Evolutionary conservation across 2,888 invertebrate genomes (phyloP).

Genomic region (Cylloceria caligata): DNA sequence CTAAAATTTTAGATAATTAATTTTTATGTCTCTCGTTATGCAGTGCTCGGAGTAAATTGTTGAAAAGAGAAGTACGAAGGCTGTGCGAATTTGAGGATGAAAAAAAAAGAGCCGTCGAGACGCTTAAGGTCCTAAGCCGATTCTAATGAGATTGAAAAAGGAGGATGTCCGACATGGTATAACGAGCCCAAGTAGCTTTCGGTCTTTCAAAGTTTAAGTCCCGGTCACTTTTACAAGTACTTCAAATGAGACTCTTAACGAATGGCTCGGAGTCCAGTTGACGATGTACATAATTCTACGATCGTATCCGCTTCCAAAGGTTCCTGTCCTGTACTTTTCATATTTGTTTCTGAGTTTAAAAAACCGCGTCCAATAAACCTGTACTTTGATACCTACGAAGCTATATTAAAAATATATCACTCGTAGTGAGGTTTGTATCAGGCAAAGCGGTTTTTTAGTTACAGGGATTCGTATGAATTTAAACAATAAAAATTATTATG

Average conservation of each 20-base stretch:
- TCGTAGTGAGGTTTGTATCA: neutral
- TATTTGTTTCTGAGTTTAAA: neutral
- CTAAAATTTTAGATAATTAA: neutral
- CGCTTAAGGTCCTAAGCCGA: slow-evolving; percentile 80
- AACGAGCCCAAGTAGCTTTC: slow-evolving; percentile 81
- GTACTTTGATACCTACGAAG: neutral
- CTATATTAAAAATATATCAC: neutral
- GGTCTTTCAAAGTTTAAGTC: slow-evolving; percentile 78
- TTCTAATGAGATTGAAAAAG: slow-evolving; percentile 78
- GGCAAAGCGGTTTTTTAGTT: neutral
- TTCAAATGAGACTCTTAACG: slow-evolving; percentile 62
- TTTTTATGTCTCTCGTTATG: neutral
- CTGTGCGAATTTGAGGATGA: neutral
- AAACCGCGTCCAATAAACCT: neutral
- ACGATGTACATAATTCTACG: slow-evolving; percentile 43
- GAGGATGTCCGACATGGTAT: slow-evolving; percentile 67
- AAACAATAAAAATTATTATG: neutral
- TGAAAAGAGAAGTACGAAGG: neutral
- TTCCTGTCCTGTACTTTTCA: slow-evolving; percentile 38
- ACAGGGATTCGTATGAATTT: neutral
- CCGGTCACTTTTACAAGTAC: slow-evolving; percentile 61
- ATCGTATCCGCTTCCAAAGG: slow-evolving; percentile 4
- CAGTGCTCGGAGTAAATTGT: neutral
- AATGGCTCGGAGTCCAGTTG: slow-evolving; percentile 33
- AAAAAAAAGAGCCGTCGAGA: slow-evolving; percentile 69